phyloP scores from a whole-genome alignment of 2,888 invertebrate genomes.

The Polydrusus pterygomalis region DNA sequence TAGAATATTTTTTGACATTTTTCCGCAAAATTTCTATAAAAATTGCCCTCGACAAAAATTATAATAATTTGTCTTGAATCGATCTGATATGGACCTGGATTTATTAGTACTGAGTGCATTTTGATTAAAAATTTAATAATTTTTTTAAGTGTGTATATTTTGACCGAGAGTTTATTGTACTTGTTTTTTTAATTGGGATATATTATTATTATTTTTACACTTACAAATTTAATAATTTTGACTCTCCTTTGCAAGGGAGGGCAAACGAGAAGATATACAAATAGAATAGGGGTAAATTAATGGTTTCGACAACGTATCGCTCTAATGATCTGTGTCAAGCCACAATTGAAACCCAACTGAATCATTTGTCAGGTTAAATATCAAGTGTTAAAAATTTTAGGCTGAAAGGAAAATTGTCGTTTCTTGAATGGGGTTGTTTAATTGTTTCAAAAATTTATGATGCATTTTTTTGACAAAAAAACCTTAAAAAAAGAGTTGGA shows the following conservation, averaged over 20 bases:
- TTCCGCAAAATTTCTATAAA: no score
- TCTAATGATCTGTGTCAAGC: conserved; percentile 60
- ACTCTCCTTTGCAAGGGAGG: conserved; percentile 38
- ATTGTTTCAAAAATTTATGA: conserved; percentile 7
- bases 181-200: no score
- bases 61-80: no score
- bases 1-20: no score
- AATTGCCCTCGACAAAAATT: no score
- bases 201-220: neutral
- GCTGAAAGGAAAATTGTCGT: neutral
- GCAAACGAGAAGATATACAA: conserved; percentile 40
- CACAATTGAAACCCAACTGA: conserved; percentile 60
- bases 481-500: no score
- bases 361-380: conserved; percentile 70
- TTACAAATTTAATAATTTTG: conserved; percentile 49
- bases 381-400: conserved; percentile 72
- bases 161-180: no score
- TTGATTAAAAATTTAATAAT: no score
- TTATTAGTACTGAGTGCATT: no score
- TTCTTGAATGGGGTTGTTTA: neutral
- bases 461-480: neutral
- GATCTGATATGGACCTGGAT: no score
- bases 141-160: no score
- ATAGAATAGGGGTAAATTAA: conserved; percentile 58
- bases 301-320: conserved; percentile 58